Conservation (phyloP, 2,113 vertebrate species). For the Oryctolagus cuniculus region DNA sequence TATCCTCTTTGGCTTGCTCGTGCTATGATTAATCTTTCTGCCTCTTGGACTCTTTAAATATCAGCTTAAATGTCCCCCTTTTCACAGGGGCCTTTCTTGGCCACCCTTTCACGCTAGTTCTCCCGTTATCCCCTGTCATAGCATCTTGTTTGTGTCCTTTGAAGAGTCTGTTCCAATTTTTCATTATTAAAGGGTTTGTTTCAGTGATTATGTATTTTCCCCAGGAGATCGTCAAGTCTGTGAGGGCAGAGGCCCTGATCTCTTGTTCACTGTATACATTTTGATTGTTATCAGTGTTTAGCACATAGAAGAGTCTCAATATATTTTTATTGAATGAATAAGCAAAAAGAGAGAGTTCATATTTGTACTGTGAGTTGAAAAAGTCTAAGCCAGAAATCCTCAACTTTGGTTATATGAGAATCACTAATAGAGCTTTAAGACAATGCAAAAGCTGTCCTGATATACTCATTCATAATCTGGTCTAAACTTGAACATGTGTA, state of each 20-base stretch:
- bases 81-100: not conserved
- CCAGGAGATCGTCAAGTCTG: not conserved
- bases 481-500: conserved; percentile 28
- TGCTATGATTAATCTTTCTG: not conserved
- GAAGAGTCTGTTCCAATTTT: not conserved
- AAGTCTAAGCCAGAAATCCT: not conserved
- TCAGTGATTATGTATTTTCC: conserved; percentile 16
- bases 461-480: not conserved
- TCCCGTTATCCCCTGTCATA: not conserved
- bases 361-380: conserved; percentile 17
- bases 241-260: not conserved
- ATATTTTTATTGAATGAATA: conserved; percentile 41
- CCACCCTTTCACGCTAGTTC: not conserved
- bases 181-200: conserved; percentile 25
- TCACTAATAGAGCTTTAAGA: conserved; percentile 43
- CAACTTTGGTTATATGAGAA: not conserved
- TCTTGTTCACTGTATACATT: conserved; percentile 9
- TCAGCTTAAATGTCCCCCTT: not conserved
- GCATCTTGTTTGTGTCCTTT: not conserved
- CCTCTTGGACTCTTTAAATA: not conserved
- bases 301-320: not conserved
- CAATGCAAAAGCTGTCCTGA: not conserved
- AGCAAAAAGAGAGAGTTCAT: not conserved
- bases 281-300: not conserved
- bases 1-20: not conserved